A percentile compares a stretch with the other conserved stretches of the same genome.
Evolutionary conservation across 2,797 vertebrate genomes (phyloP).

Genomic region (Avahi laniger): DNA sequence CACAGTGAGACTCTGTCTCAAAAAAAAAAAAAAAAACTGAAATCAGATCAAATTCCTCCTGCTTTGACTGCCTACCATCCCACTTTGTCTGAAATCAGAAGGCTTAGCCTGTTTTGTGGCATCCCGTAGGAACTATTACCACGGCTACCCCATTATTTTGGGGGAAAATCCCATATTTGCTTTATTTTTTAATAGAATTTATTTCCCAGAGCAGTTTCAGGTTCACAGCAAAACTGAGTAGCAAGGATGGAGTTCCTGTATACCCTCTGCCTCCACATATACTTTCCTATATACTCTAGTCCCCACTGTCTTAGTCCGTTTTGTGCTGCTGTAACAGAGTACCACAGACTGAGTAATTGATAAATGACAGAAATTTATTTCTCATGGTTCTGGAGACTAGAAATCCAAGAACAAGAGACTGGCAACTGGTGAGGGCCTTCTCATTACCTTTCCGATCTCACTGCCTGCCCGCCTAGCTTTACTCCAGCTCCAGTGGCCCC

Average conservation of each 20-base stretch:
- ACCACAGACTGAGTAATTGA: neutral
- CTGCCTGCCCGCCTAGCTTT: neutral
- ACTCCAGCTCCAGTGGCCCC: neutral
- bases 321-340: neutral
- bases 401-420: neutral
- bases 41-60: neutral
- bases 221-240: neutral
- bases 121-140: neutral
- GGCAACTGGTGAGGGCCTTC: neutral
- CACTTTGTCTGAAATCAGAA: neutral
- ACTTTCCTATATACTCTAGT: neutral
- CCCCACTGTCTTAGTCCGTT: neutral
- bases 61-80: neutral
- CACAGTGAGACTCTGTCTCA: too few species aligned
- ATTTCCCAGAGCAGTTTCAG: neutral
- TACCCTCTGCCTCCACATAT: neutral
- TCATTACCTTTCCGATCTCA: neutral
- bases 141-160: neutral
- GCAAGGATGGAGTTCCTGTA: neutral
- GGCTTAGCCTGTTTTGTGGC: accelerated
- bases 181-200: neutral
- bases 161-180: neutral
- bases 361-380: neutral
- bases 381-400: neutral
- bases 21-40: too few species aligned